Evolutionary conservation across 2,797 vertebrate genomes (phyloP).

Genomic region (Sphenodon punctatus): DNA sequence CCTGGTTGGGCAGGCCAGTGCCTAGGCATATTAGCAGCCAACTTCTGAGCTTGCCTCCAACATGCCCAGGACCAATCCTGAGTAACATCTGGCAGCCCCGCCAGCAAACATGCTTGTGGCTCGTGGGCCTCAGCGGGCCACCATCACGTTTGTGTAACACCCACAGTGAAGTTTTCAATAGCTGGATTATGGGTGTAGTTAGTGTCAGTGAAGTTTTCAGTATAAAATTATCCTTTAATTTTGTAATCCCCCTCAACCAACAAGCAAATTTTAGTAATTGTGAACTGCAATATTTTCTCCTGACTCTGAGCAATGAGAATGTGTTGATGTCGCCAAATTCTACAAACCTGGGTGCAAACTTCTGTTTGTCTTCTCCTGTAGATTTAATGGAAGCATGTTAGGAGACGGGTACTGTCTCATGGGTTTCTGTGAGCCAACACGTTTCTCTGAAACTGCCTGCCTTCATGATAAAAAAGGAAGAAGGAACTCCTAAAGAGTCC

Average conservation of each 20-base stretch:
- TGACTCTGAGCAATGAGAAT: neutral
- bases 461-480: neutral
- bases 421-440: neutral
- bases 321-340: neutral
- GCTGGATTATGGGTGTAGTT: neutral
- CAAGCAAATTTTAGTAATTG: neutral
- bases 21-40: too few relatives aligned
- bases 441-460: neutral
- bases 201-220: neutral
- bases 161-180: neutral
- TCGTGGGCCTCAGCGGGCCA: too few relatives aligned
- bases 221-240: neutral
- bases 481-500: neutral
- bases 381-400: too few relatives aligned
- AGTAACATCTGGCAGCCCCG: too few relatives aligned
- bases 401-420: too few relatives aligned
- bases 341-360: neutral
- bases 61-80: too few relatives aligned
- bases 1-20: too few relatives aligned
- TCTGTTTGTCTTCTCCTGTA: neutral
- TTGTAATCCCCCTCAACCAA: neutral
- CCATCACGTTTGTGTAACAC: too few relatives aligned
- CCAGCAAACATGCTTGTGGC: too few relatives aligned
- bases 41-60: too few relatives aligned
- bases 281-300: neutral